phyloP scores from a whole-genome alignment of 2,113 vertebrate genomes.

The Chunga burmeisteri region DNA sequence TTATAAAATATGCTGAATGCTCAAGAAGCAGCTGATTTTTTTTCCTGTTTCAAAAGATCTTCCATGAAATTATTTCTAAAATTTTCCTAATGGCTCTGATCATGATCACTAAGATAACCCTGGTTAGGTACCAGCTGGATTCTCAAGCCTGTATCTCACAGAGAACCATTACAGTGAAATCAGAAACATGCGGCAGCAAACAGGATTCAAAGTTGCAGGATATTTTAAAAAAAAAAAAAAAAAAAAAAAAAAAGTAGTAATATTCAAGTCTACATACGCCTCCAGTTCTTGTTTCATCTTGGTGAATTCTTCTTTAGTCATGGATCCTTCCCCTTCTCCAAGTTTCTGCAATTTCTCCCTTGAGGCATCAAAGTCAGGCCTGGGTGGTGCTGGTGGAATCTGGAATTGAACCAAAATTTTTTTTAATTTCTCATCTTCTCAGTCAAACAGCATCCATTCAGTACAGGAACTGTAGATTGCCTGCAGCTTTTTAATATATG shows the following conservation, averaged over 20 bases:
- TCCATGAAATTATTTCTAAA: conserved; percentile 15
- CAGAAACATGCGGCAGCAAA: conserved; percentile 26
- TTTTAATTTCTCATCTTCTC: neutral
- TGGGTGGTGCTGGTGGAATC: conserved; percentile 97
- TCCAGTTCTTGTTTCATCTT: conserved; percentile 99
- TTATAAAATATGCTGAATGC: neutral
- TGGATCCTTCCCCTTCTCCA: conserved; percentile 97
- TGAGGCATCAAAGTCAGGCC: conserved; percentile 97
- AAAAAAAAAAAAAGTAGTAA: neutral
- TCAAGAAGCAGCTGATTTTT: neutral
- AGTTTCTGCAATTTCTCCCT: conserved; percentile 98
- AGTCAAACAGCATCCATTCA: neutral
- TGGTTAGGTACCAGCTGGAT: neutral
- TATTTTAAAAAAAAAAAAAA: neutral
- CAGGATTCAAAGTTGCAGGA: neutral
- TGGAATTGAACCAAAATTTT: conserved; percentile 59
- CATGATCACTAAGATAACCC: conserved; percentile 59
- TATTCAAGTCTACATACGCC: conserved; percentile 81
- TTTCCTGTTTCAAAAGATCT: neutral
- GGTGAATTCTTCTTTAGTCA: conserved; percentile 99
- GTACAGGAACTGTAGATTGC: neutral
- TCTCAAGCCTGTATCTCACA: conserved; percentile 25
- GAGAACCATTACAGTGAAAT: conserved; percentile 30
- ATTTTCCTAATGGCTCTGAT: conserved; percentile 77
- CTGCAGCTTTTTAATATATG: neutral